These are phyloP conservation scores for Micrastur ruficollis DNA, from an alignment of 2,797 vertebrate species.

Conservation along the genomic window DNA sequence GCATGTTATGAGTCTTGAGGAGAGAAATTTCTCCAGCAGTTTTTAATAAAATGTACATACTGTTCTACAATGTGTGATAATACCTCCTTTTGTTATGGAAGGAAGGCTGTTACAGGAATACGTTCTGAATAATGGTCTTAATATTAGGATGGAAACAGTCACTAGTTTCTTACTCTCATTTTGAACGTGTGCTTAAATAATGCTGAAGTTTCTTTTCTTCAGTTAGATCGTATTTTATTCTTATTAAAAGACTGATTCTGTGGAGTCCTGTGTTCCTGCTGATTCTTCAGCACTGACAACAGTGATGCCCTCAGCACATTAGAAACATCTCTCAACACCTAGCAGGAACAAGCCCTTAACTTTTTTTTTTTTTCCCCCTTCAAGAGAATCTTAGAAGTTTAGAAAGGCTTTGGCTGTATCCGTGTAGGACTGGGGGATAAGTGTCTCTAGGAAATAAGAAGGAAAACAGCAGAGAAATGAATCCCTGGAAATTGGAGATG, in stretches of 20 bases:
- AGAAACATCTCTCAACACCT: not conserved
- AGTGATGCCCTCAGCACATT: not conserved
- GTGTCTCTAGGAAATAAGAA: not conserved
- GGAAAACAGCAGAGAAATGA: slow-evolving; percentile 13
- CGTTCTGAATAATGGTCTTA: not conserved
- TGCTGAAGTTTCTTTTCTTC: not conserved
- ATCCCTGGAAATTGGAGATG: not conserved
- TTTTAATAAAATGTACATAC: not conserved
- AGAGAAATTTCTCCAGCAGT: not conserved
- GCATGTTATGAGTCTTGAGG: not conserved
- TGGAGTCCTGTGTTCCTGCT: not conserved
- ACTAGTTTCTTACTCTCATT: not conserved
- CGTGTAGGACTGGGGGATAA: not conserved
- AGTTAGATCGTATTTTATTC: not conserved
- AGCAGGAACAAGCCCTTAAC: not conserved
- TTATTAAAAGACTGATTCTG: not conserved
- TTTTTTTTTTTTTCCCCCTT: not conserved
- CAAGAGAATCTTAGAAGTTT: not conserved
- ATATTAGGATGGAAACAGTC: not conserved
- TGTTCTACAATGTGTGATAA: not conserved
- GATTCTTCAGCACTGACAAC: not conserved
- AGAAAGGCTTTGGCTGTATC: not conserved
- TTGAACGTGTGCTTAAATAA: not conserved
- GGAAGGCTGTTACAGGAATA: not conserved
- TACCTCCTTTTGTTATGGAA: not conserved